Evolutionary conservation across 2,888 invertebrate species (phyloP), one percentile per base, ranked within the genome.

Genomic region (Drosophila paramelanica): DNA sequence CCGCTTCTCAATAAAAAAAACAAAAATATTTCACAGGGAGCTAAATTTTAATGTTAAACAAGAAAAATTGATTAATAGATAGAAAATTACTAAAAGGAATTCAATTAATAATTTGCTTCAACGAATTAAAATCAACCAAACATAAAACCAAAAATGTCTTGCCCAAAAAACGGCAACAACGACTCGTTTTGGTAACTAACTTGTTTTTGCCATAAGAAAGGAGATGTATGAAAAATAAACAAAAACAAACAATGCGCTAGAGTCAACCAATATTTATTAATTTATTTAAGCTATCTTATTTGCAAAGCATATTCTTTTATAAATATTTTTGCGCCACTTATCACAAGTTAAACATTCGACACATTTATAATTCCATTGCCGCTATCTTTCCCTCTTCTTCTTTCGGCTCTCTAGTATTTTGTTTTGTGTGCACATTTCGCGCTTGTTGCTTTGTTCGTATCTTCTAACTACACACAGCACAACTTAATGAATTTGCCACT

Each of bases 281-380:
- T 65, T 61, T 78, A 50, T 72, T 72, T 57, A 75, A 79, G 69
- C 66, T 79, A 78, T 78, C 73, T 59, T 60, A 39, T 71, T 72
- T 62, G 72, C 57, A 33, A 71, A 67, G 45, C 31, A 50, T 56
- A 67, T 67, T 31, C 10, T 31, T 65, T 58, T 42, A 47, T 53
- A 57, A 57, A 62, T 42, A 57, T 60, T 61, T 59, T 78, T 70
- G 62, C 42, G 49, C 42, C 66, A 76, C 70, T 70, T 79, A 79
- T 79, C 78, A 64, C 47, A 77, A 65, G 61, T 73, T 73, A 77
- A 73, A 71, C 59, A 77, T 73, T 70, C 59, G 66, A 73, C 70
- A 70, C 55, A 71, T 74, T 73, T 57, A 59, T 61, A 58, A 51
- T 67, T 49, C 55, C 42, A 45, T 53, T 59, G 38, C 56, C 58